Evolutionary conservation across 1,140 invertebrate genomes (phyloP), one percentile per base, ranked within the genome.

Genomic region (Drosophila insularis): DNA sequence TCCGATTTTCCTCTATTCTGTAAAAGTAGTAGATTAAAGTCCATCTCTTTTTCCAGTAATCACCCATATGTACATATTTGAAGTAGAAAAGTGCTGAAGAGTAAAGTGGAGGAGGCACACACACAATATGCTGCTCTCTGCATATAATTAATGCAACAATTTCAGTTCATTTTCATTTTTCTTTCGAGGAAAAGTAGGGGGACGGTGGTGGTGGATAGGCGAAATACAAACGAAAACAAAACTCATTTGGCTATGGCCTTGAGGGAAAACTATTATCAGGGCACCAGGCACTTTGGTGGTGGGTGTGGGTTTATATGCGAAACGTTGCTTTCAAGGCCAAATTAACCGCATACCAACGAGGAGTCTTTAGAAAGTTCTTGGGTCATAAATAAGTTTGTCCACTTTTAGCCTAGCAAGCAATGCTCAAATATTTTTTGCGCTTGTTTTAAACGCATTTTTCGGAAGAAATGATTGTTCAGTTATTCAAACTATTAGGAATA

Each of bases 221-320:
- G 40, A 67, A 75, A 74, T 56, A 68, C 63, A 75, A 74, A 59
- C 46, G 14, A 81, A 80, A 74, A 67, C 65, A 53, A 81, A 86
- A 81, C 74, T 81, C 62, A 86, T 81, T 85, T 71, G 71, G 65
- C 73, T 77, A 60, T 79, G 61, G 62, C 71, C 76, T 80, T 71
- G 37, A 56, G 63, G 62, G 53, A 55, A 68, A 58, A 77, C 74
- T 74, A 76, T 76, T 76, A 76, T 70, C 55, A 68, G 43, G 50
- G 54, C 27, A 40, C 10, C 13, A 63, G 32, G 54, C 31, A 19
- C n/a, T 55, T 35, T 35, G 32, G 65, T 13, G 73, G 73, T 66
- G 66, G 65, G 59, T 66, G 73, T 76, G 73, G 60, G 66, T 46
- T 35, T 54, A 56, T 65, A 64, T 50, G 17, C 17, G 43, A 8